These are phyloP conservation scores for Scaptomyza graminum DNA, from an alignment of 1,140 invertebrate genomes.

Conservation along the genomic window DNA sequence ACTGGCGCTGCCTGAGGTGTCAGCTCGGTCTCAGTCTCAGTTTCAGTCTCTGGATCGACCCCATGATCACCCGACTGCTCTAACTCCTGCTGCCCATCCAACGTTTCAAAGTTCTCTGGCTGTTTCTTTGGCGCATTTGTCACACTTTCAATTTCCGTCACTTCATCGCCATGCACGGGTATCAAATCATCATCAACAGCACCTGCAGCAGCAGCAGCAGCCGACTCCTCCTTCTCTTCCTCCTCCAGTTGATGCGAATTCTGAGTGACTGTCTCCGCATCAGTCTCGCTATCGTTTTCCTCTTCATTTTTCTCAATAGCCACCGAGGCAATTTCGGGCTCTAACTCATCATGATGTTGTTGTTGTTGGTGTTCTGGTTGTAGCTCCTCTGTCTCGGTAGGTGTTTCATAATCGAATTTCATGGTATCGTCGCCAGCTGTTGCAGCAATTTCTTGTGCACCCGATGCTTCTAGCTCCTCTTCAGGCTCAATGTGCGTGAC, in stretches of 20 bases:
- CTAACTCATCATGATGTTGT: slow-evolving; percentile 39
- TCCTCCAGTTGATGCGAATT: slow-evolving; percentile 36
- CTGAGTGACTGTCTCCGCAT: slow-evolving; percentile 45
- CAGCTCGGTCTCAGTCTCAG: slow-evolving; percentile 10
- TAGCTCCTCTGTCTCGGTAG: slow-evolving; percentile 35
- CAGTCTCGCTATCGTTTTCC: slow-evolving; percentile 37
- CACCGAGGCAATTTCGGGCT: slow-evolving; percentile 4
- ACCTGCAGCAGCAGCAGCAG: slow-evolving; percentile 11
- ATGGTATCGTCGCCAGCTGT: slow-evolving; percentile 69
- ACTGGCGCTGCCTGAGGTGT: not conserved
- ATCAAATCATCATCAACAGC: slow-evolving; percentile 67
- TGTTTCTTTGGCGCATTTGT: slow-evolving; percentile 44
- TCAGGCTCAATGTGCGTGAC: slow-evolving; percentile 20
- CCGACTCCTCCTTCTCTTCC: slow-evolving; percentile 17
- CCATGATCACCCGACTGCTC: slow-evolving; percentile 67
- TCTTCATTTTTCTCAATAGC: slow-evolving; percentile 44
- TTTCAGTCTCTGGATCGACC: slow-evolving; percentile 20
- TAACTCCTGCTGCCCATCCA: slow-evolving; percentile 39
- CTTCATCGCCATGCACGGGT: slow-evolving; percentile 57
- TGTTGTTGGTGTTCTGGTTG: slow-evolving; percentile 25
- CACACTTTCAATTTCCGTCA: slow-evolving; percentile 70
- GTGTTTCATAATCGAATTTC: slow-evolving; percentile 81
- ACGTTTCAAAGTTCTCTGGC: slow-evolving; percentile 19
- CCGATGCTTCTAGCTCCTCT: slow-evolving; percentile 54
- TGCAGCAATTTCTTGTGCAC: slow-evolving; percentile 58